phyloP scores from a whole-genome alignment of 2,797 vertebrate species.

The Poecilia velifera region DNA sequence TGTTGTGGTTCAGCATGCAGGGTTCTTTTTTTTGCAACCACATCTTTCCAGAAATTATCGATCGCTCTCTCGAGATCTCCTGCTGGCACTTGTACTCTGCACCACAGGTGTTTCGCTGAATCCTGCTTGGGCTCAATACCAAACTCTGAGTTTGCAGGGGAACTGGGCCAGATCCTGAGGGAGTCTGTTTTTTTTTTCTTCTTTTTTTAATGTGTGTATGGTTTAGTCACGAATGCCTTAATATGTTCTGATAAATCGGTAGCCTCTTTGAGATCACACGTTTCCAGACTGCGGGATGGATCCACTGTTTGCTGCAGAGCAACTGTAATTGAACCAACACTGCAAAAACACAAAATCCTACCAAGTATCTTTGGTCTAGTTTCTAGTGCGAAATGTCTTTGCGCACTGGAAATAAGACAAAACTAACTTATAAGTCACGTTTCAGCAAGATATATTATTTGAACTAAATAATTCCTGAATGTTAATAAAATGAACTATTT shows the following conservation, averaged over 20 bases:
- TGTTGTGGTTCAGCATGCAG: not conserved
- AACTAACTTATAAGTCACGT: too few relatives aligned
- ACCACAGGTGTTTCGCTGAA: not conserved
- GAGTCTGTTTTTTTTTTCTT: not conserved
- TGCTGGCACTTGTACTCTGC: not conserved
- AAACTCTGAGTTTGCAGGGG: conserved; percentile 3
- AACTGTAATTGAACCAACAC: not conserved
- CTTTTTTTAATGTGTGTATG: not conserved
- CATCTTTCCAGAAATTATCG: not conserved
- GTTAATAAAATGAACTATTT: too few relatives aligned
- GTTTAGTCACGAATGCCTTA: not conserved
- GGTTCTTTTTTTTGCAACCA: not conserved
- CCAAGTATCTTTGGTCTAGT: too few relatives aligned
- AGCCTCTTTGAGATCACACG: not conserved
- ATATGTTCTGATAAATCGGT: not conserved
- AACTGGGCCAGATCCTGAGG: not conserved
- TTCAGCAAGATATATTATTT: too few relatives aligned
- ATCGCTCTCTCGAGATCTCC: not conserved
- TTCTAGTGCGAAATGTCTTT: too few relatives aligned
- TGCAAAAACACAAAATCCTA: too few relatives aligned
- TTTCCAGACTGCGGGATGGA: not conserved
- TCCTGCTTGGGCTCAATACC: not conserved
- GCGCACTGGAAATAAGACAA: too few relatives aligned
- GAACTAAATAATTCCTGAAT: too few relatives aligned
- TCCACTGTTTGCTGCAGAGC: not conserved